Percentiles rank a stretch among this genome's conserved stretches.
Conservation (phyloP, 2,888 invertebrate species). For the Drosophila atripex region DNA sequence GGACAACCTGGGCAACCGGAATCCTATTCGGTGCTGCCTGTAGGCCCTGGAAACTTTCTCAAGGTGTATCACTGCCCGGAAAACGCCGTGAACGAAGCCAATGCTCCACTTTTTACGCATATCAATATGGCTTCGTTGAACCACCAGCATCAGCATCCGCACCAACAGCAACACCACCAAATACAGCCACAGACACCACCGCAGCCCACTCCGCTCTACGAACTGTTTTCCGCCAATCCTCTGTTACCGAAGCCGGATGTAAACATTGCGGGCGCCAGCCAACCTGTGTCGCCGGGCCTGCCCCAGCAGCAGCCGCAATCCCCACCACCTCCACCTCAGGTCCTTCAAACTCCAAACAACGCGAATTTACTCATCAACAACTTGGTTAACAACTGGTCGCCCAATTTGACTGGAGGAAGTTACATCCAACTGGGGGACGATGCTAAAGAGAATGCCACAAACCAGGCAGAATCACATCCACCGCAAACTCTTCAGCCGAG, state of each 20-base stretch:
- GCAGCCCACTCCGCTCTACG: conserved; percentile 79
- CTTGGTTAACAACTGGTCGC: conserved; percentile 83
- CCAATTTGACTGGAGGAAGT: conserved; percentile 81
- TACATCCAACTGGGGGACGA: conserved; percentile 79
- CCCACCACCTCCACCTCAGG: conserved; percentile 42
- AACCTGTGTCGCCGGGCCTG: conserved; percentile 31
- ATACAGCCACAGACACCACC: conserved; percentile 47
- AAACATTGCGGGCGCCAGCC: conserved; percentile 32
- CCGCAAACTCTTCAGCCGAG: conserved; percentile 2
- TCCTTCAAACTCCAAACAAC: conserved; percentile 61
- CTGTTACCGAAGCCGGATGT: conserved; percentile 75
- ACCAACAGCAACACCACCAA: conserved; percentile 41
- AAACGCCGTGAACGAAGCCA: conserved; percentile 60
- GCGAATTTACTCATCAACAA: conserved; percentile 82
- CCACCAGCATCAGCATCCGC: conserved; percentile 58
- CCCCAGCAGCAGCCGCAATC: conserved; percentile 21
- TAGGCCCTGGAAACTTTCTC: conserved; percentile 83
- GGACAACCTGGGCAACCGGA: conserved; percentile 73
- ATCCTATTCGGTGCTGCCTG: conserved; percentile 82
- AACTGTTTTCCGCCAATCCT: conserved; percentile 82
- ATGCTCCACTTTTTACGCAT: conserved; percentile 52
- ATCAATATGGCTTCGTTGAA: conserved; percentile 65
- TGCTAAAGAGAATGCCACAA: conserved; percentile 38
- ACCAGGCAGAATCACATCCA: conserved; percentile 32
- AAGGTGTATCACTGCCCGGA: conserved; percentile 83